Conservation (phyloP, 2,888 invertebrate species). For the Acholoe squamosa region DNA sequence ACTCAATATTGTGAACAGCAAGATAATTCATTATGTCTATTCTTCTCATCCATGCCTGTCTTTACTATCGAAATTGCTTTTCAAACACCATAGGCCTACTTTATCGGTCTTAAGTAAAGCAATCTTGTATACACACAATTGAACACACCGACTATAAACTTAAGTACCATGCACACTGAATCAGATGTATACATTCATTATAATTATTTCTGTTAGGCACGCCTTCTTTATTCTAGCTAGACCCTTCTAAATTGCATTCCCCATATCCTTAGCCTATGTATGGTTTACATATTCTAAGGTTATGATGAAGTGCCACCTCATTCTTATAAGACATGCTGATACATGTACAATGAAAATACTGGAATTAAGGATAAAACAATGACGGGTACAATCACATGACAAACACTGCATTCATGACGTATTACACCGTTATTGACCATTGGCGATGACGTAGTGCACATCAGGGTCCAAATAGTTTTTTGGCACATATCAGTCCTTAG, state of each 20-base stretch:
- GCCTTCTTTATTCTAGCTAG: too few relatives aligned
- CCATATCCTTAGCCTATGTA: too few relatives aligned
- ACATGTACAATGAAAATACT: neutral
- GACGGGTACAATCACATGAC: neutral
- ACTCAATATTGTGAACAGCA: too few relatives aligned
- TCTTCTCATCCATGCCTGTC: too few relatives aligned
- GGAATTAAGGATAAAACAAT: neutral
- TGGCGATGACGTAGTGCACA: slow-evolving; percentile 2
- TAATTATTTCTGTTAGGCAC: too few relatives aligned
- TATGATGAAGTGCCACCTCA: neutral
- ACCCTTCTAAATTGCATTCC: too few relatives aligned
- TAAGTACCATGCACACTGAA: neutral
- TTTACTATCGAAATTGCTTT: too few relatives aligned
- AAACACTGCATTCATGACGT: slow-evolving; percentile 23
- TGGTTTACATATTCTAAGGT: neutral
- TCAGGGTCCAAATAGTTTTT: neutral
- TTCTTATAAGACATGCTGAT: neutral
- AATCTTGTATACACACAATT: neutral
- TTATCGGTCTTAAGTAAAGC: neutral
- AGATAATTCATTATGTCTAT: too few relatives aligned
- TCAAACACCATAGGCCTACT: neutral
- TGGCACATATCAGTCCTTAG: neutral
- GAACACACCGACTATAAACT: neutral
- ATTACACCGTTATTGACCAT: neutral
- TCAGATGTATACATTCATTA: neutral